phyloP scores from a whole-genome alignment of 2,797 vertebrate species.

The Epinephelus awoara region DNA sequence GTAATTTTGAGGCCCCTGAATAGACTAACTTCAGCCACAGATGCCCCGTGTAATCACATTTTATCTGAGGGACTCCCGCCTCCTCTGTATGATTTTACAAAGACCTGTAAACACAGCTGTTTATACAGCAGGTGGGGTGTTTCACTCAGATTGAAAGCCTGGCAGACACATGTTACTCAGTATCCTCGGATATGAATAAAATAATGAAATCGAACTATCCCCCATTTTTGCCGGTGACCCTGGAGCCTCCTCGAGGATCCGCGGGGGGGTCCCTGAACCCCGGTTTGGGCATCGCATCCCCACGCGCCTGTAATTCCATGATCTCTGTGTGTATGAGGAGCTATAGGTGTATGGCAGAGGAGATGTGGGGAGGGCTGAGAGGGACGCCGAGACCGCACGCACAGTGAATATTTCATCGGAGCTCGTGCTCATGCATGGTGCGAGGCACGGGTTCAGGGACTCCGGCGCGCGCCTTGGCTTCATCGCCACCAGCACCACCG shows the following conservation, averaged over 20 bases:
- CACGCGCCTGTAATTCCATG: constrained; percentile 33
- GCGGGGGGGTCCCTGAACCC: constrained; percentile 16
- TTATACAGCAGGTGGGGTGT: constrained; percentile 52
- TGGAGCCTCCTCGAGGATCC: constrained; percentile 3
- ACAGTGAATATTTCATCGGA: constrained; percentile 84
- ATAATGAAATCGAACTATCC: constrained; percentile 15
- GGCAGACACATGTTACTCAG: constrained; percentile 20
- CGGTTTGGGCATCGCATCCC: constrained; percentile 29
- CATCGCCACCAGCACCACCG: constrained; percentile 61
- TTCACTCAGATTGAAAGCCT: constrained; percentile 35
- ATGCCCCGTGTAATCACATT: constrained; percentile 1
- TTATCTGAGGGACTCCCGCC: constrained; percentile 18
- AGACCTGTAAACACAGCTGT: constrained; percentile 41
- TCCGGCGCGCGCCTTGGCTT: constrained; percentile 78
- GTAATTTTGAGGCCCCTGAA: background rate
- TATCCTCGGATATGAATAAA: background rate
- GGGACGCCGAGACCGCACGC: constrained; percentile 75
- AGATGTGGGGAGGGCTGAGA: constrained; percentile 57
- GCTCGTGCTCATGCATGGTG: constrained; percentile 76
- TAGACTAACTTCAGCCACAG: background rate
- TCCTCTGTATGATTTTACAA: background rate
- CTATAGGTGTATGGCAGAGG: constrained; percentile 57
- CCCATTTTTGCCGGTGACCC: background rate
- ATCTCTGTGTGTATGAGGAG: constrained; percentile 31
- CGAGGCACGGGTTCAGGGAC: constrained; percentile 74